phyloP scores from a whole-genome alignment of 2,797 vertebrate species.

The Mormyrus hasselquistii region DNA sequence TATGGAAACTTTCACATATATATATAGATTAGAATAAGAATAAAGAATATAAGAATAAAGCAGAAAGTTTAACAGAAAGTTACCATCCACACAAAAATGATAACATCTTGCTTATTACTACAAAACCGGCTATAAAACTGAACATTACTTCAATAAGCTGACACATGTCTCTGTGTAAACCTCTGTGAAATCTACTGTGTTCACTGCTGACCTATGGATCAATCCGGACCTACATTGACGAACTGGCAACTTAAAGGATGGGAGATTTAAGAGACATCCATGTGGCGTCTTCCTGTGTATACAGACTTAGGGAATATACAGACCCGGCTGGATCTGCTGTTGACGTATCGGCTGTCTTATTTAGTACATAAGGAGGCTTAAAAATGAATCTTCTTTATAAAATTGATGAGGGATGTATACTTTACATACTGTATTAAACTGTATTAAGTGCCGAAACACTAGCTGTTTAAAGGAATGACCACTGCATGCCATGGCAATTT shows the following conservation, averaged over 20 bases:
- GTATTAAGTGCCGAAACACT: not conserved
- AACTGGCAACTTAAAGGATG: not conserved
- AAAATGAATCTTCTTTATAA: not conserved
- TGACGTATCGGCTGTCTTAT: not conserved
- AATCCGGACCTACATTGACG: not conserved
- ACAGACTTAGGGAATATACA: not conserved
- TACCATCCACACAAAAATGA: not conserved
- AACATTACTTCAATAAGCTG: not conserved
- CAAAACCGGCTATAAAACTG: not conserved
- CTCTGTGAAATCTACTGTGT: not conserved
- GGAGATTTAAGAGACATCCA: not conserved
- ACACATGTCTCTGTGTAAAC: constrained; percentile 1
- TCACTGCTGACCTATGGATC: not conserved
- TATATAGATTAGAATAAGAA: not conserved
- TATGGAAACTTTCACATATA: too few species aligned
- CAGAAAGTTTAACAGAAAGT: too few species aligned
- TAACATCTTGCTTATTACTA: not conserved
- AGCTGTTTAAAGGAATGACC: not conserved
- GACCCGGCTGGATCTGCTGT: not conserved
- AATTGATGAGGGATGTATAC: not conserved
- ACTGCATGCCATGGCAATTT: not conserved
- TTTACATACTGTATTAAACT: not conserved
- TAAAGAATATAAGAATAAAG: not conserved
- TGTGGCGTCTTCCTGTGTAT: not conserved
- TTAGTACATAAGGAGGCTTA: not conserved